Evolutionary conservation across 2,888 invertebrate species (phyloP).

Genomic region (Miltochrista miniata): DNA sequence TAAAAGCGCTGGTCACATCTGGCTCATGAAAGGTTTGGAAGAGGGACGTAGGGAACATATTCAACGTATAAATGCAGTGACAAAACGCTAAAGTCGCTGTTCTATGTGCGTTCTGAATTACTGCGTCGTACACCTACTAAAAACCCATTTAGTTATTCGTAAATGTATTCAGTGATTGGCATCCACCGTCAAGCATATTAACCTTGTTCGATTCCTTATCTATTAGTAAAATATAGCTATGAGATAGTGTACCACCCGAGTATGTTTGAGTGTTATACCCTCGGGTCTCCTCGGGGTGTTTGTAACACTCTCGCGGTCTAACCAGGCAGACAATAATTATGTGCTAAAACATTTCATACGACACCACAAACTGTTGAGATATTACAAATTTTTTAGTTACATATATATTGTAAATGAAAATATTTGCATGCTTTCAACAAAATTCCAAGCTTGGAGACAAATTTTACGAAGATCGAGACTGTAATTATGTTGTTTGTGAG

Average conservation of each 20-base stretch:
- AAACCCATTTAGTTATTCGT: no score
- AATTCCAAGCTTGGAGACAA: not conserved
- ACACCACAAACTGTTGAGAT: not conserved
- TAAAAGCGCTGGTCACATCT: constrained; percentile 35
- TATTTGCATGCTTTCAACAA: not conserved
- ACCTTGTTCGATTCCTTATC: no score
- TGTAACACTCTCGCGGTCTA: no score
- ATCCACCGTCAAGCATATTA: no score
- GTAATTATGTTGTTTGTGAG: not conserved
- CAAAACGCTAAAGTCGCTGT: constrained; percentile 31
- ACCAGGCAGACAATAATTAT: no score
- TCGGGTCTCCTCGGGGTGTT: no score
- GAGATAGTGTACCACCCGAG: no score
- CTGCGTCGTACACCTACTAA: no score
- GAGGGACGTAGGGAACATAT: constrained; percentile 33
- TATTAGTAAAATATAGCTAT: no score
- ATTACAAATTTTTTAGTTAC: not conserved
- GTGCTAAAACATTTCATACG: not conserved
- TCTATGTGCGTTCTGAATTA: no score
- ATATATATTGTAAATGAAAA: not conserved
- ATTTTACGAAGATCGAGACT: not conserved
- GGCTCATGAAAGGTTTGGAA: constrained; percentile 30
- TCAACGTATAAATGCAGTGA: constrained; percentile 46
- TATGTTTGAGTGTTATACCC: no score
- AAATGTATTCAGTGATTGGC: no score